These are phyloP conservation scores for Corythornis leucogaster DNA, from an alignment of 2,797 vertebrate genomes.

Conservation along the genomic window DNA sequence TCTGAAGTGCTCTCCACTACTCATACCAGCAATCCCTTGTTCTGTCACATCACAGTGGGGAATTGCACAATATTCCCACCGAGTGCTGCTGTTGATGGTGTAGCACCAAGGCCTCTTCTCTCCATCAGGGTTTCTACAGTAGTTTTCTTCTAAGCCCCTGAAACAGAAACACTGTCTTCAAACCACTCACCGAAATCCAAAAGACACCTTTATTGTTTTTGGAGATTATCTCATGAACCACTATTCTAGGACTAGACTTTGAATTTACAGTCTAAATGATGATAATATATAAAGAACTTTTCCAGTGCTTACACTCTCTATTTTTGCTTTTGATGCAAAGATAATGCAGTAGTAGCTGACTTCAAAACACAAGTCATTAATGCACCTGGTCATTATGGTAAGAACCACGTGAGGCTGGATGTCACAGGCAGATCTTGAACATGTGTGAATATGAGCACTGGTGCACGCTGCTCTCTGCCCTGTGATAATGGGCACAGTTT, in stretches of 20 bases:
- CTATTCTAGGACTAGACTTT: not conserved
- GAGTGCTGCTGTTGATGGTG: conserved; percentile 74
- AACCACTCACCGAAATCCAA: not conserved
- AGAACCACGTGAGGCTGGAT: not conserved
- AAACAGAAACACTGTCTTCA: conserved; percentile 19
- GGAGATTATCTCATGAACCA: not conserved
- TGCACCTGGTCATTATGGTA: rapidly evolving
- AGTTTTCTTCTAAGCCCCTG: conserved; percentile 88
- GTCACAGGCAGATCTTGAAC: not conserved
- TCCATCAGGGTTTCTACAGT: conserved; percentile 93
- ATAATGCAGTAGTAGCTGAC: not conserved
- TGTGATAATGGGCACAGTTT: not conserved
- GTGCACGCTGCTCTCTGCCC: rapidly evolving
- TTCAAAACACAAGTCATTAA: not conserved
- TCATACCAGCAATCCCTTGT: conserved; percentile 36
- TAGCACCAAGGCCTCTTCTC: conserved; percentile 93
- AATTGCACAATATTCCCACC: conserved; percentile 92
- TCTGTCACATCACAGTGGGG: conserved; percentile 76
- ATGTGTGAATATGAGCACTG: rapidly evolving
- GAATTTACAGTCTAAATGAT: not conserved
- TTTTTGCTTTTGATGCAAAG: not conserved
- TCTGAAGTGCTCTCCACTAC: not conserved
- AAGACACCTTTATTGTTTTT: not conserved
- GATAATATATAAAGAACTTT: not conserved
- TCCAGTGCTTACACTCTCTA: not conserved